A percentile compares a stretch with the other conserved stretches of the same genome.
Evolutionary conservation across 2,797 vertebrate genomes (phyloP).

Genomic region (Gallinago nigripennis): DNA sequence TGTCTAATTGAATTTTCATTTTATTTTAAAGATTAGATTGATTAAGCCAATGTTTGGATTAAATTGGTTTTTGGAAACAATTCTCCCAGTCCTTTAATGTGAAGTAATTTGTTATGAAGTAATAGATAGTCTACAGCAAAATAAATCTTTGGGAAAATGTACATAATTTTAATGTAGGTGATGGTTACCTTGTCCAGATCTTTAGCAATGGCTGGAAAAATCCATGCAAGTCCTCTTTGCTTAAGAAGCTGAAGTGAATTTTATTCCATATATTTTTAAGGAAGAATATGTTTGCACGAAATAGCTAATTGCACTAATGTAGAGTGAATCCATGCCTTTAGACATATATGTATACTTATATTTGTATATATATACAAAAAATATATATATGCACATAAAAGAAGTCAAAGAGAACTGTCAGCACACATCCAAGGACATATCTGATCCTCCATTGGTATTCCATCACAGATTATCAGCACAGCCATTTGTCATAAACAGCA

Average conservation of each 20-base stretch:
- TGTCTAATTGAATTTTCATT: not conserved
- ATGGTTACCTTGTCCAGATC: not conserved
- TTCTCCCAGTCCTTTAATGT: not conserved
- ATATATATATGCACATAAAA: not conserved
- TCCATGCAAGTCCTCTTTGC: not conserved
- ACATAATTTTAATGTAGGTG: not conserved
- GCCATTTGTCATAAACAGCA: not conserved
- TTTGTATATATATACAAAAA: not conserved
- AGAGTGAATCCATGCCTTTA: not conserved
- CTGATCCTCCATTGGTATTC: not conserved
- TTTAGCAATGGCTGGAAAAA: not conserved
- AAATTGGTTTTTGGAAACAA: conserved; percentile 10
- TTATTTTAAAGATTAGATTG: not conserved
- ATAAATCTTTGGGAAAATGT: not conserved
- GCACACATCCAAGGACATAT: not conserved
- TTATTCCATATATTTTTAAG: not conserved
- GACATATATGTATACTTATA: not conserved
- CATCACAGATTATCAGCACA: not conserved
- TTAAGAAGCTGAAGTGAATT: not conserved
- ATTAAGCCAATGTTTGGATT: not conserved
- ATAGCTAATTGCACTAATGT: not conserved
- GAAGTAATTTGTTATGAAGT: not conserved
- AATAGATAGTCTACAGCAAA: not conserved
- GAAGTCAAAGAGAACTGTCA: not conserved
- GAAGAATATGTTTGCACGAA: not conserved